phyloP scores from a whole-genome alignment of 2,113 vertebrate genomes.

The Myotis davidii region DNA sequence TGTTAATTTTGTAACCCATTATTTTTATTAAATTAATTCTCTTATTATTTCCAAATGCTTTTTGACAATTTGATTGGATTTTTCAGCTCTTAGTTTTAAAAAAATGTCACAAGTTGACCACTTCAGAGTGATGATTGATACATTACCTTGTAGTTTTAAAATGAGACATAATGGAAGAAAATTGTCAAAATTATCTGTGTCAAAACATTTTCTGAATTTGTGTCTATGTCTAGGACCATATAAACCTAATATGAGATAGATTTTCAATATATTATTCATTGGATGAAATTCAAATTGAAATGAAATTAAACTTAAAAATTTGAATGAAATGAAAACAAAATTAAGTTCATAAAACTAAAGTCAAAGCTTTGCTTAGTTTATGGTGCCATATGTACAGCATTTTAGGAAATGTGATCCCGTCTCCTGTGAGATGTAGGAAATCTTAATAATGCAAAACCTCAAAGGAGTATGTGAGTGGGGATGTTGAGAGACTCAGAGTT shows the following conservation, averaged over 20 bases:
- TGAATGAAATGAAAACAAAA: background rate
- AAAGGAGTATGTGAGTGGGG: background rate
- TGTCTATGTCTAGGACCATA: background rate
- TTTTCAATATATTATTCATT: background rate
- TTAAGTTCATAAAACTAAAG: background rate
- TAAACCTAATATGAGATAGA: background rate
- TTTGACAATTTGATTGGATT: background rate
- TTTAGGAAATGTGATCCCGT: background rate
- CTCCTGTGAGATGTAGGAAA: background rate
- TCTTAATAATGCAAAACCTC: background rate
- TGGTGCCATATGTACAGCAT: background rate
- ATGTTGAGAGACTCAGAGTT: background rate
- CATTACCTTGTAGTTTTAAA: constrained; percentile 25
- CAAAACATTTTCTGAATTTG: constrained; percentile 17
- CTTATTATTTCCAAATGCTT: background rate
- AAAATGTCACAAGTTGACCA: background rate
- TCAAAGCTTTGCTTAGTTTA: background rate
- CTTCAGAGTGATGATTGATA: background rate
- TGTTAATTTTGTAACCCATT: background rate
- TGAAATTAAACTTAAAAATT: background rate
- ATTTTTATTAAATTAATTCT: constrained; percentile 12
- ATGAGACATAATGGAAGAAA: background rate
- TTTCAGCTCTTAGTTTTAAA: background rate
- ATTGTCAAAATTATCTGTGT: background rate
- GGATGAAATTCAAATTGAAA: background rate